These are phyloP conservation scores for Aradophagus sp. DNA, from an alignment of 1,140 invertebrate species.

Conservation along the genomic window DNA sequence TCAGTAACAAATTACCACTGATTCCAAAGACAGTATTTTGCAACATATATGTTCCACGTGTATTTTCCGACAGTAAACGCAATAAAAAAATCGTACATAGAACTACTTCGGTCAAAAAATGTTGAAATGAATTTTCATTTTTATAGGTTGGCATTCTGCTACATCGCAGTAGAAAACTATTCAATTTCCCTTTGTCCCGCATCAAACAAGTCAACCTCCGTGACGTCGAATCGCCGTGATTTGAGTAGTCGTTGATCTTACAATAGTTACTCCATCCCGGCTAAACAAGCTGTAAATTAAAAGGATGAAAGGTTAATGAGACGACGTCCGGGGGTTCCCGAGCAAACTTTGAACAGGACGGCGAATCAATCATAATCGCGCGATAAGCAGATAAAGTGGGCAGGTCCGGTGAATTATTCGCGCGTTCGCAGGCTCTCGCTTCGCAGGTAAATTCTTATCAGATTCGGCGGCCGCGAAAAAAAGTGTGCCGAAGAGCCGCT, in stretches of 20 bases:
- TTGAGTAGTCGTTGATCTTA: background rate
- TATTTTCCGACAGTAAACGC: too few relatives aligned
- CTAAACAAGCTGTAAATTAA: constrained; percentile 6
- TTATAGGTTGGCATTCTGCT: too few relatives aligned
- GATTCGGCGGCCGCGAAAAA: constrained; percentile 57
- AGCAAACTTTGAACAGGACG: constrained; percentile 15
- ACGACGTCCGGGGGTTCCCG: background rate
- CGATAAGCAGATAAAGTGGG: constrained; percentile 36
- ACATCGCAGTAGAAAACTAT: too few relatives aligned
- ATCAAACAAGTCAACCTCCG: too few relatives aligned
- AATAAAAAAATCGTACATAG: too few relatives aligned
- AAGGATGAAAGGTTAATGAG: constrained; percentile 19
- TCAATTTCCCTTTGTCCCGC: too few relatives aligned
- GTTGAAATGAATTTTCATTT: too few relatives aligned
- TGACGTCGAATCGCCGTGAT: too few relatives aligned
- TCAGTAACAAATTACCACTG: too few relatives aligned
- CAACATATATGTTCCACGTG: too few relatives aligned
- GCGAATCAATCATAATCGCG: constrained; percentile 41
- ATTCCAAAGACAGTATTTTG: too few relatives aligned
- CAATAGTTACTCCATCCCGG: background rate
- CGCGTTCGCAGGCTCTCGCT: constrained; percentile 48
- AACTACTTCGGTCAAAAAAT: too few relatives aligned
- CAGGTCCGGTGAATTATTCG: constrained; percentile 41
- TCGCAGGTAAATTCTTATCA: constrained; percentile 55
- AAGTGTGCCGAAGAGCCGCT: constrained; percentile 58